Evolutionary conservation across 2,113 vertebrate species (phyloP).

Genomic region (Pollachius pollachius): DNA sequence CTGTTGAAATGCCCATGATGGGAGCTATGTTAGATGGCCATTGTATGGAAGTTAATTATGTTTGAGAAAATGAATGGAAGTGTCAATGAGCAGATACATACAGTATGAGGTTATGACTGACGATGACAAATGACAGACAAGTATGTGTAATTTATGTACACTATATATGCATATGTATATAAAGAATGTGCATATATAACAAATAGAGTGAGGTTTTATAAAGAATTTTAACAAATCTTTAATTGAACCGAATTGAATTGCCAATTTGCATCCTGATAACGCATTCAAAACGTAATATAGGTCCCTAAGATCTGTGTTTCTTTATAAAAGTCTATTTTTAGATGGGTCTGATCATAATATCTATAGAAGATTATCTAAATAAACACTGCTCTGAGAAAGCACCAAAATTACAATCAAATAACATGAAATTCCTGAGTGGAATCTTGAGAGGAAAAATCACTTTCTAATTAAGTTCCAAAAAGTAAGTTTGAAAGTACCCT

Average conservation of each 20-base stretch:
- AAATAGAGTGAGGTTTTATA: constrained; percentile 78
- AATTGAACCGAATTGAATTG: constrained; percentile 50
- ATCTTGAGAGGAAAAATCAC: no score
- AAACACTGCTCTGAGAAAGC: constrained; percentile 32
- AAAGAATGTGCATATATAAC: constrained; percentile 72
- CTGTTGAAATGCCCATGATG: constrained; percentile 69
- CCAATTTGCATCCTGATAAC: constrained; percentile 50
- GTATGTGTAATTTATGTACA: constrained; percentile 50
- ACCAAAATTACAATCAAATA: constrained; percentile 10
- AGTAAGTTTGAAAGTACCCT: no score
- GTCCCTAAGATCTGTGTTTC: constrained; percentile 62
- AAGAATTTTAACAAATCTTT: constrained; percentile 60
- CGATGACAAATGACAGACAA: constrained; percentile 62
- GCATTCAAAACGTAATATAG: constrained; percentile 46
- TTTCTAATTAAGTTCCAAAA: no score
- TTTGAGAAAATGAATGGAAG: constrained; percentile 36
- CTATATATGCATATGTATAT: constrained; percentile 69
- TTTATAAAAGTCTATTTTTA: constrained; percentile 76
- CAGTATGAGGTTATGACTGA: constrained; percentile 44
- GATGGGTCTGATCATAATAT: constrained; percentile 67
- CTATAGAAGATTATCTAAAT: constrained; percentile 69
- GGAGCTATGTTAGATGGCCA: constrained; percentile 1
- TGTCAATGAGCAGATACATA: constrained; percentile 31
- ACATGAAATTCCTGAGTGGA: no score
- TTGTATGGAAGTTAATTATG: no score